phyloP scores from a whole-genome alignment of 2,888 invertebrate genomes.

The Metopia argyrocephala region DNA sequence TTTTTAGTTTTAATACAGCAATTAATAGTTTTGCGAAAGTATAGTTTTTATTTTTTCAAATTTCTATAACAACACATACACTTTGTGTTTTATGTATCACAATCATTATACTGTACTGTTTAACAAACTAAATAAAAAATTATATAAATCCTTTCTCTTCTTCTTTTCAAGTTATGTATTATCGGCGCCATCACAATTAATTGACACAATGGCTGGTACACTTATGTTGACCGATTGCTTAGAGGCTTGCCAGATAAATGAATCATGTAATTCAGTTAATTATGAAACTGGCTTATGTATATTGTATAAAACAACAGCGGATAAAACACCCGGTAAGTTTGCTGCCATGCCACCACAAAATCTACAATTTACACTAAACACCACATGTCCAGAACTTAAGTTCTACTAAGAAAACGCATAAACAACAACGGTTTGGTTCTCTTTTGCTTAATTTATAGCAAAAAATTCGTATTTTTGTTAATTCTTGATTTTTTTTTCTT shows the following conservation, averaged over 20 bases:
- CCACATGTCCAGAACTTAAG: background rate
- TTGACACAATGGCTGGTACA: conserved; percentile 94
- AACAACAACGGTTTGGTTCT: background rate
- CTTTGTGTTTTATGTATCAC: too few relatives aligned
- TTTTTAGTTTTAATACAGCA: background rate
- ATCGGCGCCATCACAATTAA: conserved; percentile 92
- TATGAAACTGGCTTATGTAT: conserved; percentile 97
- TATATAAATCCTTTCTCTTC: background rate
- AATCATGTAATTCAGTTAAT: conserved; percentile 94
- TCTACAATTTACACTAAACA: background rate
- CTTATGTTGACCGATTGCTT: conserved; percentile 96
- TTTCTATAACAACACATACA: too few relatives aligned
- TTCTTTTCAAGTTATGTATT: conserved; percentile 85
- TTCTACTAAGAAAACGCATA: conserved; percentile 10
- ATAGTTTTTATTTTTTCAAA: too few relatives aligned
- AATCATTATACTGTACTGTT: too few relatives aligned
- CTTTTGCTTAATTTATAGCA: background rate
- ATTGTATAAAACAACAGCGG: conserved; percentile 93
- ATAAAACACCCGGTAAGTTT: conserved; percentile 90
- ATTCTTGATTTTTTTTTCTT: background rate
- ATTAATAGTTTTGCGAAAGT: too few relatives aligned
- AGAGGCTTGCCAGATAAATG: conserved; percentile 94
- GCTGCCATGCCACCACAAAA: background rate
- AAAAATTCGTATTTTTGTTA: conserved; percentile 6
- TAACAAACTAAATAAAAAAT: background rate